Conservation (phyloP, 2,888 invertebrate species). For the Nephrotoma appendiculata region DNA sequence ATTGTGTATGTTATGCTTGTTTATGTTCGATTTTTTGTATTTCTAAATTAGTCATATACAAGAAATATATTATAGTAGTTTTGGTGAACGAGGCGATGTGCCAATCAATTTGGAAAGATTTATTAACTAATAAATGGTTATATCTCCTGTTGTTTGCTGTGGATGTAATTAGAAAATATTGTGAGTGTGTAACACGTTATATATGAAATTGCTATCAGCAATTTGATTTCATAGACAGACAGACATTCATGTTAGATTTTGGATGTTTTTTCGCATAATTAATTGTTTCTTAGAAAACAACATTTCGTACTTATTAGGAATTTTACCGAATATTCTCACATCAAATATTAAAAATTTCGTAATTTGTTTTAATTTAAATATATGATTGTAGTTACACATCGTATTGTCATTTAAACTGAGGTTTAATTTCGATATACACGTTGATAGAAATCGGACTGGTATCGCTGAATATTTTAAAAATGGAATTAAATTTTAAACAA, state of each 20-base stretch:
- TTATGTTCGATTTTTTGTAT: background rate
- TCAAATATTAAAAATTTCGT: too few species aligned
- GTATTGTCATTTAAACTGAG: too few species aligned
- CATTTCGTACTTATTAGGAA: background rate
- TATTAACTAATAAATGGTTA: background rate
- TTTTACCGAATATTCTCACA: too few species aligned
- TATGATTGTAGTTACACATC: too few species aligned
- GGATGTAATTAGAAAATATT: background rate
- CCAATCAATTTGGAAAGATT: background rate
- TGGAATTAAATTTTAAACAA: too few species aligned
- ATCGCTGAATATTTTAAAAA: too few species aligned
- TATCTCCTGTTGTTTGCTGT: background rate
- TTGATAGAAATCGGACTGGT: too few species aligned
- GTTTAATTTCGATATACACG: too few species aligned
- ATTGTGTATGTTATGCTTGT: background rate
- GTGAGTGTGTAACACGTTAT: background rate
- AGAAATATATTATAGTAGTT: background rate
- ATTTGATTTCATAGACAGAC: background rate
- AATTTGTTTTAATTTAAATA: too few species aligned
- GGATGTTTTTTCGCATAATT: background rate
- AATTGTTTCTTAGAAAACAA: background rate
- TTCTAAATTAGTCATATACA: background rate
- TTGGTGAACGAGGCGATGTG: background rate
- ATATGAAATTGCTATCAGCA: background rate
- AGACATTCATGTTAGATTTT: background rate